Base-by-base conservation (phyloP, 1,140 invertebrate genomes). In the Microplitis mediator region DNA sequence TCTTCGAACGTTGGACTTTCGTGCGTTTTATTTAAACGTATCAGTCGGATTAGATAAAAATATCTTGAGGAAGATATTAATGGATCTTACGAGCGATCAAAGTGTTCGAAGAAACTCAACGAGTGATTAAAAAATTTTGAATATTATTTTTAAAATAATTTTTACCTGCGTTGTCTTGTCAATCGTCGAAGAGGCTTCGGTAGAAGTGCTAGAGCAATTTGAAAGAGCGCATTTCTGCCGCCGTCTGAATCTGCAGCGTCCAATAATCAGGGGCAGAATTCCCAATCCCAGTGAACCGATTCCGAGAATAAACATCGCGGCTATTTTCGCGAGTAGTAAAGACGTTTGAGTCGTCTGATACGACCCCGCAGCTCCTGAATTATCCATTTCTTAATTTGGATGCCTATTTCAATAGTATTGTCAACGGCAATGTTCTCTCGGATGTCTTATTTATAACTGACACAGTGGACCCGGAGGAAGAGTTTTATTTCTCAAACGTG, bases 281-380 rank as follows among this genome's bases (percentile, higher is more conserved):
- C 90, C 90, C 13, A 90, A 75, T 1, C 86, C 71, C 35, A 91
- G 80, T 0, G 89, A 89, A 1, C 88, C 85, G 1, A 88, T 79
- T 0, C 89, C 90, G 11, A 91, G 79, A 3, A 88, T 82, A 11
- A 89, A 58, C 88, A 91, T 90, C 8, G 90, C 87, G 4, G 88
- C 85, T 36, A 90, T 84, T 78, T 91, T 91, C 0, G 88, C 85
- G 8, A 87, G 64, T 3, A 89, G 60, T 0, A 86, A 73, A 5
- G 81, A 73, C 54, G 75, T 73, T 31, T 65, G 62, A n/a, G 32
- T 58, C 1, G 16, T 16, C 51, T 60, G 71, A 5, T 69, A 73
- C 1, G 73, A 71, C 1, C 74, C 50, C 31, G 63, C 64, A 34
- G 61, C 70, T 8, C 69, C 62, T 8, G 74, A 61, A 31, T 71